Evolutionary conservation across 1,140 invertebrate genomes (phyloP), one percentile per base, ranked within the genome.

Genomic region (Littorina saxatilis): DNA sequence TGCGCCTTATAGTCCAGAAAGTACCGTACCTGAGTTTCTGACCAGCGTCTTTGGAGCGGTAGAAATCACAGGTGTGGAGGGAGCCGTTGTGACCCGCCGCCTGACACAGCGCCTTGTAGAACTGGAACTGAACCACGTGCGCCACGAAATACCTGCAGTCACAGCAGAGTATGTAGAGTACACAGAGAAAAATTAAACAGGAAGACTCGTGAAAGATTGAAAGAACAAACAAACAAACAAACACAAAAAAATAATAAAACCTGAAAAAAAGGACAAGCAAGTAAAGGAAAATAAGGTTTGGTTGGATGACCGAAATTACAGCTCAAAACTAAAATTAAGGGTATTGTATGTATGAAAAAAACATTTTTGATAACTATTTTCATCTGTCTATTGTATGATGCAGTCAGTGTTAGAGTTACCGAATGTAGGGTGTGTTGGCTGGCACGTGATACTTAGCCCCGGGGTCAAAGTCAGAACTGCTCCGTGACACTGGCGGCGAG

Each of bases 111-210:
- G 96, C 94, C 61, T 96, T 93, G 91, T 98, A 96, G 32, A 99
- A 94, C 92, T 99, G 97, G 93, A 98, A 99, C 92, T 98, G 97
- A 2, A 98, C 94, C 3, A 98, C 94, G 2, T 95, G 97, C 84
- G 96, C 96, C 50, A 91, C 85, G 84, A 92, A 90, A 73, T 91
- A 92, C 80, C 91, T 91, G 86, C 0, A 47, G 27, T 5, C n/a
- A 63, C 61, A n/a, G n/a, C n/a, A n/a, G n/a, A n/a, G n/a, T n/a
- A n/a, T n/a, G n/a, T n/a, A n/a, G n/a, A n/a, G n/a, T n/a, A 63
- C 61, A 63, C 61, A 63, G 27, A 63, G 11, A 63, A 4, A 32
- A n/a, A 9, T 50, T 50, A 50, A 9, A 50, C 47, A 23, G 55
- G 55, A 58, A 23, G 9, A 58, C 7, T 58, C 27, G 7, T 58